A percentile compares a stretch with the other conserved stretches of the same genome.
Conservation (phyloP, 2,888 invertebrate species). For the Stomorhina lunata region DNA sequence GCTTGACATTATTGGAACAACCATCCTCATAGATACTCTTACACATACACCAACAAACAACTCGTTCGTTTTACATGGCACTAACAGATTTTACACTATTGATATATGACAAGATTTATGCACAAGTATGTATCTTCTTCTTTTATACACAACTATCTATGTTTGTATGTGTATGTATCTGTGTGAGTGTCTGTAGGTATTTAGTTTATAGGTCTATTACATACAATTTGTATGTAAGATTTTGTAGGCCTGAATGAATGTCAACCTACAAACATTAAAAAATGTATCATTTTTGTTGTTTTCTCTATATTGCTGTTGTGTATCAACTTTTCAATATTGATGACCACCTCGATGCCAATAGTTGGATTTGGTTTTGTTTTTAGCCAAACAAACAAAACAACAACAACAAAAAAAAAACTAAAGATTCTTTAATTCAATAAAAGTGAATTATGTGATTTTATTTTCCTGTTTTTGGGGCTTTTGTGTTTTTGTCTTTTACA, state of each 20-base stretch:
- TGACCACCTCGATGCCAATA: conserved; percentile 52
- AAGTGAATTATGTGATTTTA: conserved; percentile 41
- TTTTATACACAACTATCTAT: too few relatives aligned
- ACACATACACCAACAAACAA: too few relatives aligned
- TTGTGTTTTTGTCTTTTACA: too few relatives aligned
- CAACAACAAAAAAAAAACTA: background rate
- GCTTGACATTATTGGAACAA: conserved; percentile 64
- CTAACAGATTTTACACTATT: conserved; percentile 42
- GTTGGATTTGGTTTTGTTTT: conserved; percentile 10
- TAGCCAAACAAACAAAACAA: conserved; percentile 25
- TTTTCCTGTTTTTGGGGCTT: background rate
- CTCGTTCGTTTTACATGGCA: too few relatives aligned
- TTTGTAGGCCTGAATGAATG: conserved; percentile 44
- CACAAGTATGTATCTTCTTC: background rate
- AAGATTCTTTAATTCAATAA: conserved; percentile 37
- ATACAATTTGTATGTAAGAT: background rate
- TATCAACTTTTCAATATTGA: conserved; percentile 50
- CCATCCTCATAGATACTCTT: background rate
- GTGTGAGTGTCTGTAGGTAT: background rate
- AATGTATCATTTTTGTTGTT: background rate
- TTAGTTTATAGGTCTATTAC: background rate
- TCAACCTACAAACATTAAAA: conserved; percentile 47
- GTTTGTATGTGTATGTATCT: background rate
- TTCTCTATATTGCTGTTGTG: background rate
- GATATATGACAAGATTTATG: conserved; percentile 28